phyloP scores from a whole-genome alignment of 2,797 vertebrate species.

The Enteromius afrohamiltoni region DNA sequence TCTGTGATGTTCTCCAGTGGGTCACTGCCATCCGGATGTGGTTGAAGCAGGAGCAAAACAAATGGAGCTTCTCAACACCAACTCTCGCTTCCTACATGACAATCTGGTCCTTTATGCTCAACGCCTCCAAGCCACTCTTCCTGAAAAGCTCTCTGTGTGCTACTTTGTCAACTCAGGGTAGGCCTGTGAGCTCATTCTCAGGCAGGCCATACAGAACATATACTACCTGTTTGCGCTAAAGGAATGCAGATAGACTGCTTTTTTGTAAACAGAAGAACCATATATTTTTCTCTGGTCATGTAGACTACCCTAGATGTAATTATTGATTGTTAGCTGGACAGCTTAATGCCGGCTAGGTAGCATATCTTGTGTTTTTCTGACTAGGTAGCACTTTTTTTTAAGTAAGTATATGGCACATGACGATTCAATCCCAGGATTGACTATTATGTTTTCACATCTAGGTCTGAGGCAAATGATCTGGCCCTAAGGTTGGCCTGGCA shows the following conservation, averaged over 20 bases:
- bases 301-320: not conserved
- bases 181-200: constrained; percentile 46
- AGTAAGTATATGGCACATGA: constrained; percentile 47
- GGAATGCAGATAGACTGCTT: constrained; percentile 14
- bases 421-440: constrained; percentile 60
- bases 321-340: not conserved
- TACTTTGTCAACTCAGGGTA: constrained; percentile 99
- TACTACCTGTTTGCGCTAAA: constrained; percentile 3
- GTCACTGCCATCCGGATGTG: constrained; percentile 93
- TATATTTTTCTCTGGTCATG: not conserved
- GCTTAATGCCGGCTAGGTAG: not conserved
- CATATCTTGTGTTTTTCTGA: too few relatives aligned
- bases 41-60: constrained; percentile 87
- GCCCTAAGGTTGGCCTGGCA: constrained; percentile 91
- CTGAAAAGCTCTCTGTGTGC: constrained; percentile 89
- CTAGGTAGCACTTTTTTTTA: not conserved
- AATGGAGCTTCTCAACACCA: constrained; percentile 95
- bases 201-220: not conserved
- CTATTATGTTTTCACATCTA: constrained; percentile 73
- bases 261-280: constrained; percentile 13
- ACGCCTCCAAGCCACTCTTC: constrained; percentile 87
- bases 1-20: constrained; percentile 75
- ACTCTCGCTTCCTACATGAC: constrained; percentile 95
- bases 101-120: constrained; percentile 91
- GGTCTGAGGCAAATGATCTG: constrained; percentile 98